Evolutionary conservation across 1,140 invertebrate genomes (phyloP).

Genomic region (Drosophila ficusphila): DNA sequence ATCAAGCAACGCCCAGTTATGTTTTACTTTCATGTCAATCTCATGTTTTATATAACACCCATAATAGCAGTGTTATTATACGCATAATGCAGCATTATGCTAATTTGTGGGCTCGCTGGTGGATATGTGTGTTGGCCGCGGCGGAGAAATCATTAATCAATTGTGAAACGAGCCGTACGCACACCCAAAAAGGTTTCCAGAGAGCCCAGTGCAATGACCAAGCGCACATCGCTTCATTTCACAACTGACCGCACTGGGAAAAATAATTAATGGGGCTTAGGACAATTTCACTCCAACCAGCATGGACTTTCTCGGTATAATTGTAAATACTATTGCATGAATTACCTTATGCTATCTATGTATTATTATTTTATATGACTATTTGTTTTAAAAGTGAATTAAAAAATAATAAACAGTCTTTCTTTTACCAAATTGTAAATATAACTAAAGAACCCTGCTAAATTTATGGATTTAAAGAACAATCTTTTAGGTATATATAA

Average conservation of each 20-base stretch:
- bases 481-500: no score
- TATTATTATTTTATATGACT: no score
- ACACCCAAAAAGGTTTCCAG: constrained; percentile 30
- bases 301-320: no score
- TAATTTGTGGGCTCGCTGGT: constrained; percentile 52
- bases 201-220: constrained; percentile 61
- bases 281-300: no score
- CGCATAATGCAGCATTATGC: constrained; percentile 74
- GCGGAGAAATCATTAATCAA: constrained; percentile 76
- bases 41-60: constrained; percentile 64
- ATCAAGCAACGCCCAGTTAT: constrained; percentile 70
- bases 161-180: constrained; percentile 58
- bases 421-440: no score
- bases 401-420: no score
- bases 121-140: constrained; percentile 10
- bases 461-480: no score
- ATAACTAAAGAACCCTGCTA: no score
- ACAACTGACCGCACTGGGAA: constrained; percentile 26
- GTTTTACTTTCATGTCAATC: constrained; percentile 71
- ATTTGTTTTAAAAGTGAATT: no score
- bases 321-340: no score
- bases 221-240: constrained; percentile 43
- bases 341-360: no score
- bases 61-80: constrained; percentile 70
- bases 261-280: neutral